Percentiles rank a stretch among this genome's conserved stretches.
phyloP scores from a whole-genome alignment of 2,113 vertebrate species.

The Nibea albiflora region DNA sequence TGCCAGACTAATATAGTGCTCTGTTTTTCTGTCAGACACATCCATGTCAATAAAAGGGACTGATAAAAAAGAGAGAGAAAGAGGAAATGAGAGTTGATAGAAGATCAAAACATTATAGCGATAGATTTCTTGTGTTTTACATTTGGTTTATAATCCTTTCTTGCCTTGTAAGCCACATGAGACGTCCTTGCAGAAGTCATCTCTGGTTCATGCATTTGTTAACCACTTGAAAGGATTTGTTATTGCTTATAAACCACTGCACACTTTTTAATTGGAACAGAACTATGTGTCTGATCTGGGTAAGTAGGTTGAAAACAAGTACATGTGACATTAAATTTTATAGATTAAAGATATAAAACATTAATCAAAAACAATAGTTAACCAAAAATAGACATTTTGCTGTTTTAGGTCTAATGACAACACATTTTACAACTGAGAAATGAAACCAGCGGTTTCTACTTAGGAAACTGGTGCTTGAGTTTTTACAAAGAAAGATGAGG shows the following conservation, averaged over 20 bases:
- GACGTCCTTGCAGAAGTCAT: neutral
- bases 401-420: neutral
- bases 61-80: neutral
- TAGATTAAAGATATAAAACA: neutral
- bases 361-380: neutral
- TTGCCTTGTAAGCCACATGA: conserved; percentile 1
- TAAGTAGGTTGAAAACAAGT: neutral
- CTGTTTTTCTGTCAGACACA: neutral
- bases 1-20: neutral
- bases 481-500: conserved; percentile 38
- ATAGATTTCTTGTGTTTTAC: neutral
- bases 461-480: conserved; percentile 3
- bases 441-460: neutral
- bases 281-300: neutral
- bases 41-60: neutral
- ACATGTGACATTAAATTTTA: neutral
- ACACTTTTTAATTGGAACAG: neutral
- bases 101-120: neutral
- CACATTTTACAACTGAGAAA: neutral
- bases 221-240: conserved; percentile 14
- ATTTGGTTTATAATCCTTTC: conserved; percentile 3
- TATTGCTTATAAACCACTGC: neutral
- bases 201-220: neutral
- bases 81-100: neutral
- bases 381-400: neutral